These are phyloP conservation scores for Pseudonaja textilis DNA, from an alignment of 2,113 vertebrate species.

Conservation along the genomic window DNA sequence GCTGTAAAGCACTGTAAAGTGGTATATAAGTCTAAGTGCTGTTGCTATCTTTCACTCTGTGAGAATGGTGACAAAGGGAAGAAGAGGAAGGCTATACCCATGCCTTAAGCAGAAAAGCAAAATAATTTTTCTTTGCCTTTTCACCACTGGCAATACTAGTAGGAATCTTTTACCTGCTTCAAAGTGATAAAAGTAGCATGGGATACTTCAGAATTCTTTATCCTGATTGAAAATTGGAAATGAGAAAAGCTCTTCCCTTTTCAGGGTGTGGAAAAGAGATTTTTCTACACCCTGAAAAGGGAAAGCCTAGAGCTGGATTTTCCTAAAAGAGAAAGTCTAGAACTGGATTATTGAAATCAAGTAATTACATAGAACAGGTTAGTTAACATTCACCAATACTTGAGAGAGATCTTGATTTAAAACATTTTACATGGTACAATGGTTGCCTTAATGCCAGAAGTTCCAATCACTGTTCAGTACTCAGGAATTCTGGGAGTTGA, in stretches of 20 bases:
- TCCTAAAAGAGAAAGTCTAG: background rate
- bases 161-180: background rate
- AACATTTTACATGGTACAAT: background rate
- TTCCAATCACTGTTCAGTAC: background rate
- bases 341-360: background rate
- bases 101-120: background rate
- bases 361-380: background rate
- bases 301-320: background rate
- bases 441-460: background rate
- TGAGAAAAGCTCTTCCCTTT: background rate
- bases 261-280: background rate
- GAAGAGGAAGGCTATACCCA: background rate
- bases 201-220: background rate
- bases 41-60: background rate
- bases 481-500: no score
- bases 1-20: no score
- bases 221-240: background rate
- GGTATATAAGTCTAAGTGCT: no score
- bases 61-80: background rate
- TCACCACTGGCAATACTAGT: background rate
- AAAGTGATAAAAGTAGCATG: background rate
- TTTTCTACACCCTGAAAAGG: background rate
- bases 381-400: background rate
- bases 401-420: background rate
- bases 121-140: background rate